Percentiles rank a stretch among this genome's conserved stretches.
These are phyloP conservation scores for Linepithema humile DNA, from an alignment of 1,140 invertebrate genomes.

Conservation along the genomic window DNA sequence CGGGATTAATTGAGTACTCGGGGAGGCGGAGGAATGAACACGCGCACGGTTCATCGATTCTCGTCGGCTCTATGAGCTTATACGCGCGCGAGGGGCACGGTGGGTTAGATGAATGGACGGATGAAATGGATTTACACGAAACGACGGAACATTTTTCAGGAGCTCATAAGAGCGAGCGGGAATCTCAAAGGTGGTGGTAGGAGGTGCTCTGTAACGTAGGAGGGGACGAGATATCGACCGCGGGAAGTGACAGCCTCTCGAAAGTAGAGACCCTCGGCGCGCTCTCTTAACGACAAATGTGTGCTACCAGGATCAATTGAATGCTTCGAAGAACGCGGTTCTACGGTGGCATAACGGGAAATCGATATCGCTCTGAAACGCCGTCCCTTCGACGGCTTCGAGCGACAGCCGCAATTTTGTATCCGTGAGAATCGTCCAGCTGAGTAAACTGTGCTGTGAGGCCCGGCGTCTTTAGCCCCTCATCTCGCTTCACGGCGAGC, in stretches of 20 bases:
- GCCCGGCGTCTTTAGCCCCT: neutral
- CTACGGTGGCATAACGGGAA: constrained; percentile 69
- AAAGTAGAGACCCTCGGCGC: constrained; percentile 48
- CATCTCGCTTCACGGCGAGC: neutral
- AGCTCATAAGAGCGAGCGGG: constrained; percentile 60
- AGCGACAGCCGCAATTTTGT: constrained; percentile 2
- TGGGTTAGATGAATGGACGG: constrained; percentile 62
- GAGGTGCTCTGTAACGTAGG: neutral
- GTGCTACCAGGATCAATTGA: constrained; percentile 72
- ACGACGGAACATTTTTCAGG: constrained; percentile 66
- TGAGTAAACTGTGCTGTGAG: neutral
- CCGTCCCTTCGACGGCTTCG: constrained; percentile 20
- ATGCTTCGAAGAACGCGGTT: constrained; percentile 54
- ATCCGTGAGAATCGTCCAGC: neutral
- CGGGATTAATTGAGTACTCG: constrained; percentile 67
- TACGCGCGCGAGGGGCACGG: constrained; percentile 14
- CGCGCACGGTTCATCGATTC: constrained; percentile 65
- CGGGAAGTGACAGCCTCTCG: constrained; percentile 62
- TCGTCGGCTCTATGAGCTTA: constrained; percentile 51
- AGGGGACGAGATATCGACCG: constrained; percentile 55
- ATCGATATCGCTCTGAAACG: constrained; percentile 68
- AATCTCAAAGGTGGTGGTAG: constrained; percentile 47
- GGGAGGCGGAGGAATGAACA: constrained; percentile 41
- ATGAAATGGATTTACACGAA: constrained; percentile 68
- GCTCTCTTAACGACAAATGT: constrained; percentile 67